Base-by-base conservation (phyloP, 1,140 invertebrate species). In the Fopius arisanus region DNA sequence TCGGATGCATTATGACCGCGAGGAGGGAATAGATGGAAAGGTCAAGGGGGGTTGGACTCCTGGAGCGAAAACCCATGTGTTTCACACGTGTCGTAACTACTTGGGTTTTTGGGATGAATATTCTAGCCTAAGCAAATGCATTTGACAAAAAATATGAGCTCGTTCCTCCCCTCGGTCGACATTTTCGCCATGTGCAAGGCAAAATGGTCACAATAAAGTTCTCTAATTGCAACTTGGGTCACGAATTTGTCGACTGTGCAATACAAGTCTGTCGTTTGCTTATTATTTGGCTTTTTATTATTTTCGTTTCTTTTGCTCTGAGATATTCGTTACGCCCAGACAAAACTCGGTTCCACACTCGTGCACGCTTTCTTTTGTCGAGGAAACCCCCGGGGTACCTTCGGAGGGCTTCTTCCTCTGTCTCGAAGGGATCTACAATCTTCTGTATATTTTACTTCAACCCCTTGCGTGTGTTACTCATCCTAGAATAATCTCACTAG, bases 41-140 rank as follows among this genome's bases (percentile, higher is more conserved):
- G 28, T 51, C 31, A 40, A 73, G 62, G 26, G 73, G 72, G 31
- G 21, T 16, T 62, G 70, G 75, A 74, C 76, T 77, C 33, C 71
- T 74, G 75, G 72, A 75, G 71, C 72, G 67, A 70, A 73, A 77
- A 74, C 78, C 70, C 79, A 80, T 79, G 75, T 80, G 79, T 74
- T 73, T 79, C 76, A 70, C 79, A 80, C 74, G 78, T 80, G 79
- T 77, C 21, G 28, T 26, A 59, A 31, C 68, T 51, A 70, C 51
- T 70, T 14, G 51, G 48, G 19, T 23, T 16, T 54, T 33, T 37
- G 33, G 28, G 9, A 28, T 62, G 59, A 29, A 14, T 63, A 63
- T 43, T 28, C 26, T 29, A 63, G 7, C 23, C 59, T 31, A 59
- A 70, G n/a, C 29, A 29, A 70, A n/a, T 31, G 26, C 40, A 69